phyloP scores from a whole-genome alignment of 2,113 vertebrate species.

The Aldabrachelys gigantea region DNA sequence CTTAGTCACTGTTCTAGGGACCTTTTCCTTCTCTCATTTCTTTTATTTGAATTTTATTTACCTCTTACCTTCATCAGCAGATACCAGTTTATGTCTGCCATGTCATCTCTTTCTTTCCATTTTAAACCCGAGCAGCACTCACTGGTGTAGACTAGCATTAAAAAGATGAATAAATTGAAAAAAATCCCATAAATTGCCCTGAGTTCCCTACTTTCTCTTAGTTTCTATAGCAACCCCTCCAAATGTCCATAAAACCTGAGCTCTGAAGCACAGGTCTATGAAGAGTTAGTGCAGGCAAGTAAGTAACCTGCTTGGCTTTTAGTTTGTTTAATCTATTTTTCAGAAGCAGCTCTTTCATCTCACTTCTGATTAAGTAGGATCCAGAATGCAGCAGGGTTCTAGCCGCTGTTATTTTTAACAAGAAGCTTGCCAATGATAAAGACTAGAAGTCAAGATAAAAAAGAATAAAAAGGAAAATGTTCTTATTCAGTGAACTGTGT shows the following conservation, averaged over 20 bases:
- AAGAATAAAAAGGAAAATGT: background rate
- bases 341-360: background rate
- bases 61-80: background rate
- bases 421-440: background rate
- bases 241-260: background rate
- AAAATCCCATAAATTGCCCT: constrained; percentile 11
- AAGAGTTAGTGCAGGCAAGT: background rate
- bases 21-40: background rate
- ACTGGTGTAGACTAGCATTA: background rate
- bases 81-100: constrained; percentile 8
- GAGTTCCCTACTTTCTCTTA: background rate
- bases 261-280: constrained; percentile 21
- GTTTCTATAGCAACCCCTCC: constrained; percentile 37
- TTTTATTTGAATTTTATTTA: background rate
- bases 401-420: background rate
- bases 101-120: background rate
- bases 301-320: constrained; percentile 41
- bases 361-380: background rate
- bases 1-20: background rate
- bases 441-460: background rate
- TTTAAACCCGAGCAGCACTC: background rate
- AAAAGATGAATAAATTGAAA: background rate
- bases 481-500: background rate
- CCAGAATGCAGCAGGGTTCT: background rate
- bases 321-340: constrained; percentile 23